phyloP scores from a whole-genome alignment of 2,888 invertebrate species.

The Leptothorax acervorum region DNA sequence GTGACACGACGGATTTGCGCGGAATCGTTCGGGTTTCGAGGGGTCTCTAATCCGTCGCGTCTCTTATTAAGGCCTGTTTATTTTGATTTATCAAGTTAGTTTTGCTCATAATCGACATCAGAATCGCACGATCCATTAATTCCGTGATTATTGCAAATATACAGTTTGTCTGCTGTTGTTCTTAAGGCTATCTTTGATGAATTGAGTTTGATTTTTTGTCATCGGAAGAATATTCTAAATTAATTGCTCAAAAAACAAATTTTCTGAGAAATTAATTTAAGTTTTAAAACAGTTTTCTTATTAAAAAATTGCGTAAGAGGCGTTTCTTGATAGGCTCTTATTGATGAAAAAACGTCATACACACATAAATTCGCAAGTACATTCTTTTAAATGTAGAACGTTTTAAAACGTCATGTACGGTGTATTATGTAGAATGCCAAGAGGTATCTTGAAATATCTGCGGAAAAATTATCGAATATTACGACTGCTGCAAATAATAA shows the following conservation, averaged over 20 bases:
- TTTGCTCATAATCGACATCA: background rate
- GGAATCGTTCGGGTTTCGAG: background rate
- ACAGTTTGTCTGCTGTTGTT: background rate
- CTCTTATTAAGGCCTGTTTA: constrained; percentile 25
- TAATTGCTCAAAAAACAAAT: background rate
- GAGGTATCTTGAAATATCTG: background rate
- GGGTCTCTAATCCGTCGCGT: constrained; percentile 16
- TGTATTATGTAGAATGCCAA: background rate
- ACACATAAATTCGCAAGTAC: background rate
- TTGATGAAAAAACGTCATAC: background rate
- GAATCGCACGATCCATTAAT: background rate
- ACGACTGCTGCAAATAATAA: background rate
- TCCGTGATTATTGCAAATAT: background rate
- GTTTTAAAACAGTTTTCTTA: background rate
- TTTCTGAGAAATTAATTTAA: background rate
- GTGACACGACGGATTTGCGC: constrained; percentile 20
- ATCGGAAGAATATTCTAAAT: background rate
- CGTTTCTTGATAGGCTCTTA: background rate
- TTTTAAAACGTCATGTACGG: background rate
- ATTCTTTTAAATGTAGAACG: background rate
- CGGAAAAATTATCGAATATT: constrained; percentile 34
- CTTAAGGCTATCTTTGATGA: background rate
- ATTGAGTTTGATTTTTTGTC: background rate
- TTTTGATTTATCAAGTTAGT: background rate
- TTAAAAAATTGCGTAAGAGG: background rate